Evolutionary conservation across 2,888 invertebrate genomes (phyloP).

Genomic region (Eupithecia insigniata): DNA sequence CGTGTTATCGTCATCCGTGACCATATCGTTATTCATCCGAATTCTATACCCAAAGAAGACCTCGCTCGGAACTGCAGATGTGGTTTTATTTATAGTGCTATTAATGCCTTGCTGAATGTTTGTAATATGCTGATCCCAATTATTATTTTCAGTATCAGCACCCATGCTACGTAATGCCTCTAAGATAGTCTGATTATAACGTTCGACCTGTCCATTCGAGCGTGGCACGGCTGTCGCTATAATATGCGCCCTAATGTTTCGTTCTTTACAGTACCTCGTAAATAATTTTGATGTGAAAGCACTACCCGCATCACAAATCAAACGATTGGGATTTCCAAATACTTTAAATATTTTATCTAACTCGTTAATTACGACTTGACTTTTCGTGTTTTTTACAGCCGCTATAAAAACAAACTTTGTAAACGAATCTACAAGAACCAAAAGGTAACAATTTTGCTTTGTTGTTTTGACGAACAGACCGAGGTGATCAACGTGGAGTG

Average conservation of each 20-base stretch:
- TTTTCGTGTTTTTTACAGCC: conserved; percentile 42
- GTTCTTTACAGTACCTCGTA: conserved; percentile 36
- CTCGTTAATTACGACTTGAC: conserved; percentile 37
- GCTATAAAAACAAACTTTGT: conserved; percentile 49
- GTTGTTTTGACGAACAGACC: conserved; percentile 44
- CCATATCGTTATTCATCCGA: conserved; percentile 16
- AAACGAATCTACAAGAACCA: conserved; percentile 43
- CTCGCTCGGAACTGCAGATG: conserved; percentile 13
- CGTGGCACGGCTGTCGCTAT: conserved; percentile 28
- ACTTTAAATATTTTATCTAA: conserved; percentile 44
- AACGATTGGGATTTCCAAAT: conserved; percentile 44
- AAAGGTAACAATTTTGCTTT: conserved; percentile 45
- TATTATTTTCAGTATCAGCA: conserved; percentile 42
- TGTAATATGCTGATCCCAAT: conserved; percentile 41
- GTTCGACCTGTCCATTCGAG: conserved; percentile 44
- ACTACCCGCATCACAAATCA: conserved; percentile 46
- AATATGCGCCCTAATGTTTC: conserved; percentile 16
- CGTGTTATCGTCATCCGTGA: conserved; percentile 11
- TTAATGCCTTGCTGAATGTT: conserved; percentile 46
- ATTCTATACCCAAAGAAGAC: conserved; percentile 12
- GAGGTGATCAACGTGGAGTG: conserved; percentile 51
- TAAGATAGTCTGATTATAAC: conserved; percentile 44
- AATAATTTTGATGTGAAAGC: conserved; percentile 46
- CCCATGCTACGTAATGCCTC: conserved; percentile 34
- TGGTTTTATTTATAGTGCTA: conserved; percentile 27